These are phyloP conservation scores for Zoanthus solanderi DNA, from an alignment of 92 coral and sea anemone genomes.

Conservation along the genomic window DNA sequence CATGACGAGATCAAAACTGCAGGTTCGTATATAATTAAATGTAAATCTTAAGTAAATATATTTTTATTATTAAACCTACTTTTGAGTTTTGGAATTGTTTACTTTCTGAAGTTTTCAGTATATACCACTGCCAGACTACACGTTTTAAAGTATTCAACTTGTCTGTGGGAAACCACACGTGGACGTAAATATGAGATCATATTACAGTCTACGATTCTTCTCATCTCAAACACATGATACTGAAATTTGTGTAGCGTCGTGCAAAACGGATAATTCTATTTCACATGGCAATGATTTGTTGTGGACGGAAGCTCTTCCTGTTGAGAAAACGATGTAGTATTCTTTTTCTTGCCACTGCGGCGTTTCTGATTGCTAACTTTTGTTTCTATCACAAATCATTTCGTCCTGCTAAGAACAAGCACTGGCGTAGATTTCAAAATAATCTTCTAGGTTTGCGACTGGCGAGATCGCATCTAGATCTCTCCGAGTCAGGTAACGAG, in stretches of 20 bases:
- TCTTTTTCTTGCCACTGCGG: neutral
- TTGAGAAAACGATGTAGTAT: neutral
- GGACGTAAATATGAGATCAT: too few species aligned
- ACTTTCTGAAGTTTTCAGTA: too few species aligned
- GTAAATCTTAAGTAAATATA: too few species aligned
- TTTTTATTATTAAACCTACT: too few species aligned
- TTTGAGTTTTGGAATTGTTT: too few species aligned
- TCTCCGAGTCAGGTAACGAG: neutral
- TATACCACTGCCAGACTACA: too few species aligned
- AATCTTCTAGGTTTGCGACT: conserved; percentile 26
- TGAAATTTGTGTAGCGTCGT: neutral
- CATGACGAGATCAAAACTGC: too few species aligned
- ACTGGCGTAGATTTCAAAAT: conserved; percentile 22
- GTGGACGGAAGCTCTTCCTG: neutral
- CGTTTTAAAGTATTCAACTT: too few species aligned
- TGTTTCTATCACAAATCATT: neutral
- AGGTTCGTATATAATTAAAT: too few species aligned
- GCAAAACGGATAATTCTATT: neutral
- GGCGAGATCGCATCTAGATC: conserved; percentile 6
- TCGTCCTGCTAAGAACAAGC: neutral
- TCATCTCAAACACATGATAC: neutral
- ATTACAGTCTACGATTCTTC: neutral
- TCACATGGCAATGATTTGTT: conserved; percentile 6
- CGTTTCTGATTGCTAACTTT: neutral
- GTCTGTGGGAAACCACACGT: too few species aligned